Base-by-base conservation (phyloP, 1,140 invertebrate genomes). In the Pachyrhynchus sulphureomaculatus region DNA sequence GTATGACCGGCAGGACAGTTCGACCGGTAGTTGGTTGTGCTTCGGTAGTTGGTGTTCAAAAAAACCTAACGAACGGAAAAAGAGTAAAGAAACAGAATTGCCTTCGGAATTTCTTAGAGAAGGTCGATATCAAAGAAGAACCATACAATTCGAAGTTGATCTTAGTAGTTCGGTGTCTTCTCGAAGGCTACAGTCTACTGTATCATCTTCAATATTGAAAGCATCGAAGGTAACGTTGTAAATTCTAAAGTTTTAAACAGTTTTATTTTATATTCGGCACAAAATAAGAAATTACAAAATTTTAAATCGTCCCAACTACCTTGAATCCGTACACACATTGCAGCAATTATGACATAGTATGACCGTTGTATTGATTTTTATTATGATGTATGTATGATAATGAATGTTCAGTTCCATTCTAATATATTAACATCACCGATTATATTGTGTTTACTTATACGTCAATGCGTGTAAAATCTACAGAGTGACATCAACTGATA, bases 91-190 rank as follows among this genome's bases (percentile, higher is more conserved):
- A 9, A 17, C 24, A n/a, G 34, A 55, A 10, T 36, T 47, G 18
- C 9, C 51, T 2, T 8, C 29, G 12, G 49, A 48, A 10, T 56
- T 32, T 45, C 17, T 29, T 13, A 42, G 52, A 8, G 60, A 62
- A 23, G 52, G 21, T 9, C 42, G 60, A 6, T 62, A 62, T 23
- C 60, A 55, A 17, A 55, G 60, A n/a, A 51, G 60, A 33, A 62
- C 60, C 5, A 62, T 62, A 24, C 60, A 62, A 18, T 62, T 62
- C 26, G 60, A 62, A 24, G 34, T 37, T 34, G 60, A 62, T 51
- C 36, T 41, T 1, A 56, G 24, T 53, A 55, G 42, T 55, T 48
- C 52, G n/a, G 60, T 51, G 13, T 62, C 52, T 1, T 55, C 51
- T 2, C 29, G 53, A 6, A 55, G 53, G 24, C 33, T 62, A 18